Conservation (phyloP, 2,888 invertebrate genomes). For the Blastobasis adustella region DNA sequence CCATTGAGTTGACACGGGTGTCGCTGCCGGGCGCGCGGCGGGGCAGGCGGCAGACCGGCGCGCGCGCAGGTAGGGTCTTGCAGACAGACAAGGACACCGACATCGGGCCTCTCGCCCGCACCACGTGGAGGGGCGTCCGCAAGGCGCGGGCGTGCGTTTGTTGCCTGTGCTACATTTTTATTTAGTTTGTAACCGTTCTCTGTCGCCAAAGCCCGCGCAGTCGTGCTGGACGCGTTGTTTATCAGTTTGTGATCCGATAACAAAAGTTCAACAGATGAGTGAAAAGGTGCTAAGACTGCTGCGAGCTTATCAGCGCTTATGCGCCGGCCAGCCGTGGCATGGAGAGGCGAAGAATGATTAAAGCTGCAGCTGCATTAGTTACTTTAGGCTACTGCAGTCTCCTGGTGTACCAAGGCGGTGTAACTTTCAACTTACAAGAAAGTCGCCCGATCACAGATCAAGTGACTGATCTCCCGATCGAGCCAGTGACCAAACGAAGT, state of each 20-base stretch:
- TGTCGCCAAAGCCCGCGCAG: constrained; percentile 31
- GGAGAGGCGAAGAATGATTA: constrained; percentile 64
- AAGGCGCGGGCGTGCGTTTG: constrained; percentile 59
- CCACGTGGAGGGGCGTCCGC: constrained; percentile 63
- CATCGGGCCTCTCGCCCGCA: constrained; percentile 39
- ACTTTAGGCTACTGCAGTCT: constrained; percentile 76
- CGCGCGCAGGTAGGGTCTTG: constrained; percentile 64
- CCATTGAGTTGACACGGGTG: constrained; percentile 69
- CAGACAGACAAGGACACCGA: constrained; percentile 22
- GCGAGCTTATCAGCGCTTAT: constrained; percentile 48
- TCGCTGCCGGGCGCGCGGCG: constrained; percentile 50
- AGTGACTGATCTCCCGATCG: constrained; percentile 60
- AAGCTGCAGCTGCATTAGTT: constrained; percentile 66
- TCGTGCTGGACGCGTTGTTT: constrained; percentile 30
- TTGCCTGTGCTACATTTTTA: constrained; percentile 72
- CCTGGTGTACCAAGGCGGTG: constrained; percentile 76
- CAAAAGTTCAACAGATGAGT: constrained; percentile 67
- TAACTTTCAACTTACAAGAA: constrained; percentile 66
- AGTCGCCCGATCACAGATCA: constrained; percentile 56
- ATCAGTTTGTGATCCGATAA: constrained; percentile 49
- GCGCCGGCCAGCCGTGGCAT: constrained; percentile 59
- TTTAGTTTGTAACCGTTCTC: constrained; percentile 71
- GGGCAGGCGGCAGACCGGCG: constrained; percentile 53
- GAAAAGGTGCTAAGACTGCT: constrained; percentile 47
- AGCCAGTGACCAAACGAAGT: constrained; percentile 67